Evolutionary conservation across 2,113 vertebrate species (phyloP).

Genomic region (Equus quagga): DNA sequence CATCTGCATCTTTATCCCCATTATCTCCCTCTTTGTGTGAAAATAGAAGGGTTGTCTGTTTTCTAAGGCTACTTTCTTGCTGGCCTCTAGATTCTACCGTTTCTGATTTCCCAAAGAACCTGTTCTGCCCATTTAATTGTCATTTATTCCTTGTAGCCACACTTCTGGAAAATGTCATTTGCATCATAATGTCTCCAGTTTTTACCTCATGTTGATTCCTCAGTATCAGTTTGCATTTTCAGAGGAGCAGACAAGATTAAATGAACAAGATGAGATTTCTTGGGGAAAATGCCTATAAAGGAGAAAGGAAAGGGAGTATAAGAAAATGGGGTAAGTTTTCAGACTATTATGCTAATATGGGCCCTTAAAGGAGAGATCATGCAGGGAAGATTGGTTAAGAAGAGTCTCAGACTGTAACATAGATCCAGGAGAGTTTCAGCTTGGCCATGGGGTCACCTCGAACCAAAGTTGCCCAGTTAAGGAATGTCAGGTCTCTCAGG

Average conservation of each 20-base stretch:
- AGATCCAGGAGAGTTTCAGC: not conserved
- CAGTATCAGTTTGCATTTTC: not conserved
- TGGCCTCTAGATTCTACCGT: not conserved
- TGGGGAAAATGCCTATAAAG: not conserved
- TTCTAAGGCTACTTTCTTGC: not conserved
- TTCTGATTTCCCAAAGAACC: not conserved
- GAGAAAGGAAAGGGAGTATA: not conserved
- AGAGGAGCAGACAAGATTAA: not conserved
- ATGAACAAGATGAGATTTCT: not conserved
- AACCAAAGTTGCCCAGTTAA: not conserved
- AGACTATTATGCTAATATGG: not conserved
- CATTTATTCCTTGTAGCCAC: not conserved
- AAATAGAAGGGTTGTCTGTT: not conserved
- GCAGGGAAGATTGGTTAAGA: not conserved
- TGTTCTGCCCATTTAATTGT: not conserved
- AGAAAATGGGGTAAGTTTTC: not conserved
- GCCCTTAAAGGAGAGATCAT: not conserved
- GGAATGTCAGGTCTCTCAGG: not conserved
- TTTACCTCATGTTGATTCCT: not conserved
- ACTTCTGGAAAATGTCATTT: not conserved
- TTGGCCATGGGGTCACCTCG: not conserved
- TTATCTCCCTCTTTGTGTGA: not conserved
- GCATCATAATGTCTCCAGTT: not conserved
- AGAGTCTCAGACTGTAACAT: not conserved
- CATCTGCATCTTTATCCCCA: not conserved